Evolutionary conservation across 1,140 invertebrate species (phyloP).

Genomic region (Nephila pilipes): DNA sequence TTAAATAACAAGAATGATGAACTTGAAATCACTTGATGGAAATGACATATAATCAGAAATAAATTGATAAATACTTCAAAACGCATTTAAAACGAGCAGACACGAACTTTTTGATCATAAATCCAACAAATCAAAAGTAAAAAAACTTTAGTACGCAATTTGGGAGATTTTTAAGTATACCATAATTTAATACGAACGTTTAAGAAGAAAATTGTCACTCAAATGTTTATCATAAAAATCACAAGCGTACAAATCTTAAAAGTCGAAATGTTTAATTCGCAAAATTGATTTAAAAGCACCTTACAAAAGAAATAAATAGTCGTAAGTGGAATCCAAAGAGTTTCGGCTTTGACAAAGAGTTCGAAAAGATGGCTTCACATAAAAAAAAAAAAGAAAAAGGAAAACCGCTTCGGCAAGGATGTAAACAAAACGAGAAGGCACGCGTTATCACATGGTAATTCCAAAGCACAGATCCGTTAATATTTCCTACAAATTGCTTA

Average conservation of each 20-base stretch:
- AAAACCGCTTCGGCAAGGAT: neutral
- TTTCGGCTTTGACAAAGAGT: slow-evolving; percentile 3
- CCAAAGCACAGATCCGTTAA: slow-evolving; percentile 50
- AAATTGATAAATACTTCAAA: neutral
- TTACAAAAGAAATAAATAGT: slow-evolving; percentile 20
- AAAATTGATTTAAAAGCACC: slow-evolving; percentile 24
- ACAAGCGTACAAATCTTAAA: neutral
- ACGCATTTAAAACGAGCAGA: neutral
- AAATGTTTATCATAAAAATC: slow-evolving; percentile 12
- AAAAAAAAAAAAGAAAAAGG: neutral
- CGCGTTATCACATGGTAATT: slow-evolving; percentile 31
- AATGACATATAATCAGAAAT: neutral
- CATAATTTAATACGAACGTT: neutral
- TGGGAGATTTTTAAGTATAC: neutral
- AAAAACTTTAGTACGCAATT: neutral
- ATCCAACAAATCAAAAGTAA: neutral
- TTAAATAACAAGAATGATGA: neutral
- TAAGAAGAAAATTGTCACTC: slow-evolving; percentile 23
- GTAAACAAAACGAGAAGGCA: slow-evolving; percentile 14
- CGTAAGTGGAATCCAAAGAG: neutral
- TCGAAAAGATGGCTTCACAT: neutral
- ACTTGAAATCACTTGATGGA: neutral
- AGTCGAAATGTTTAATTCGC: neutral
- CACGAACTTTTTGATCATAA: neutral
- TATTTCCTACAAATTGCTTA: slow-evolving; percentile 55